Percentiles rank a stretch among this genome's conserved stretches.
Conservation (phyloP, 2,113 vertebrate species). For the Pholis gunnellus region DNA sequence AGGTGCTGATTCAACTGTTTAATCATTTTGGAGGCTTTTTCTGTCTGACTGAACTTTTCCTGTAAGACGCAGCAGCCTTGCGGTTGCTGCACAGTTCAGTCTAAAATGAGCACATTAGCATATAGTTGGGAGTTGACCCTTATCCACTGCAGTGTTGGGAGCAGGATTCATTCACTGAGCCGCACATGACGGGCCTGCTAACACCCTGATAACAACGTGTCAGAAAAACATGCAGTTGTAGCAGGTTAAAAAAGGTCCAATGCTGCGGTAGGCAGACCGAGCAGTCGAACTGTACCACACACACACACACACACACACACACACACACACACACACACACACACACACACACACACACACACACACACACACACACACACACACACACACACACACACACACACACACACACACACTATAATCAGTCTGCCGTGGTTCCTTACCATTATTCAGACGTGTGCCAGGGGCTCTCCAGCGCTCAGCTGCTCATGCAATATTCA, state of each 20-base stretch:
- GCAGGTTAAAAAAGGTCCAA: constrained; percentile 15
- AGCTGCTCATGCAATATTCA: constrained; percentile 82
- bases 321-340: constrained; percentile 30
- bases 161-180: not conserved
- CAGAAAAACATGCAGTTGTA: constrained; percentile 5
- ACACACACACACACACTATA: constrained; percentile 21
- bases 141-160: not conserved
- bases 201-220: constrained; percentile 16
- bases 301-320: constrained; percentile 18
- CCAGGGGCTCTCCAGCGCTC: constrained; percentile 57
- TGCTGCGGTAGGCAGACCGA: constrained; percentile 5
- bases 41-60: not conserved
- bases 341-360: constrained; percentile 22
- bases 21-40: not conserved
- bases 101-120: constrained; percentile 13
- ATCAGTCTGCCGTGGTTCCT: constrained; percentile 60
- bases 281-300: not conserved
- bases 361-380: not conserved
- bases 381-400: constrained; percentile 28
- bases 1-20: not conserved
- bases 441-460: constrained; percentile 66
- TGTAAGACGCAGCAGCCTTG: not conserved
- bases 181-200: not conserved
- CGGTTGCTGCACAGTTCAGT: not conserved
- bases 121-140: not conserved